phyloP scores from a whole-genome alignment of 2,888 invertebrate species.

The Acleris holmiana region DNA sequence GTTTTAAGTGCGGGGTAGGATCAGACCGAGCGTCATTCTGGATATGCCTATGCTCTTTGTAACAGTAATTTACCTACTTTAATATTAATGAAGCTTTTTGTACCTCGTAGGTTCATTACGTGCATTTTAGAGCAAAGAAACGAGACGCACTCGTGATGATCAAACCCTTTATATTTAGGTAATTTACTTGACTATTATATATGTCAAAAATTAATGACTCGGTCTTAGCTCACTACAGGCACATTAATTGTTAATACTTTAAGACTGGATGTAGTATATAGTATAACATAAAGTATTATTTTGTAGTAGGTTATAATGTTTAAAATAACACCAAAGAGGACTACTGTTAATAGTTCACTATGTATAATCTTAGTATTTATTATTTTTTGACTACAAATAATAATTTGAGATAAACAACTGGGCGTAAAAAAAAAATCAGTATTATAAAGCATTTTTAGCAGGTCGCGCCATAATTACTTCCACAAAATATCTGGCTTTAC shows the following conservation, averaged over 20 bases:
- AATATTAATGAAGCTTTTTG: background rate
- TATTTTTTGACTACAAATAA: too few relatives aligned
- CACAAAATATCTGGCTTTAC: too few relatives aligned
- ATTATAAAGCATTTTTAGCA: conserved; percentile 22
- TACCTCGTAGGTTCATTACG: background rate
- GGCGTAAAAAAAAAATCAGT: conserved; percentile 15
- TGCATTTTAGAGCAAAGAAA: background rate
- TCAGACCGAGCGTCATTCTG: conserved; percentile 48
- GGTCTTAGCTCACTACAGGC: conserved; percentile 16
- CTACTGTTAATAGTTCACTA: conserved; percentile 47
- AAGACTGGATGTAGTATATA: conserved; percentile 34
- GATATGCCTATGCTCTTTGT: background rate
- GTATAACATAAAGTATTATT: conserved; percentile 19
- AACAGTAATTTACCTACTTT: background rate
- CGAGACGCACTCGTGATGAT: conserved; percentile 48
- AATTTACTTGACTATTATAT: conserved; percentile 5
- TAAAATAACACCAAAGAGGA: conserved; percentile 49
- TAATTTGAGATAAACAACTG: too few relatives aligned
- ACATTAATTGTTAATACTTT: conserved; percentile 22
- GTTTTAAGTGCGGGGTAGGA: conserved; percentile 42
- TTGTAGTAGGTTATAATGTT: conserved; percentile 25
- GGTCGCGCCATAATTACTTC: background rate
- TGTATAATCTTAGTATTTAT: conserved; percentile 41
- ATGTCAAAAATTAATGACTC: conserved; percentile 2
- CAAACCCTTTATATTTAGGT: conserved; percentile 43